These are phyloP conservation scores for Aix galericulata DNA, from an alignment of 2,113 vertebrate genomes.

Conservation along the genomic window DNA sequence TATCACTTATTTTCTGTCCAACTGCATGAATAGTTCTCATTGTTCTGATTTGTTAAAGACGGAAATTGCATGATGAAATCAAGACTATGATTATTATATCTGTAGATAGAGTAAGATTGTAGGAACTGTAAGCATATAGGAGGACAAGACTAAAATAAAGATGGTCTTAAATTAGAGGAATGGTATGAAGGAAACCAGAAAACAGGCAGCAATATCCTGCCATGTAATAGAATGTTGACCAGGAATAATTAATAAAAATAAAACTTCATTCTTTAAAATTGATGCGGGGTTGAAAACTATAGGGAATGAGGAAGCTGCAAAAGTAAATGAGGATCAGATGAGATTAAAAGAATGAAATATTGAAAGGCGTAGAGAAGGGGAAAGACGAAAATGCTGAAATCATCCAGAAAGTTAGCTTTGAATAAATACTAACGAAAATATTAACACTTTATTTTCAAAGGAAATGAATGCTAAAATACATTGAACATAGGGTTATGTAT, in stretches of 20 bases:
- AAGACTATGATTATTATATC: not conserved
- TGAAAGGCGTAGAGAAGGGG: not conserved
- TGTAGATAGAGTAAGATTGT: not conserved
- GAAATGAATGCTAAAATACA: not conserved
- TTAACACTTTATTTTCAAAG: not conserved
- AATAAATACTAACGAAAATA: not conserved
- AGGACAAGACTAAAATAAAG: not conserved
- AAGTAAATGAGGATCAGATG: not conserved
- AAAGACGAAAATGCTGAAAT: not conserved
- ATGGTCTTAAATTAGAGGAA: not conserved
- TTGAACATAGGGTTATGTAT: not conserved
- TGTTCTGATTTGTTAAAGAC: not conserved
- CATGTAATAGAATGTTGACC: not conserved
- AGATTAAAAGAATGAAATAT: not conserved
- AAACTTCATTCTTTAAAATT: not conserved
- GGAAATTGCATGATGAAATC: not conserved
- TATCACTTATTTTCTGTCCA: not conserved
- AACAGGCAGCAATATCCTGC: not conserved
- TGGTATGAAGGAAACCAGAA: not conserved
- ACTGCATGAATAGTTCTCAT: not conserved
- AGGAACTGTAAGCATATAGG: not conserved
- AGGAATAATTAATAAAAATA: not conserved
- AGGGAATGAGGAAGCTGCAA: not conserved
- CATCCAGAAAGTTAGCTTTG: not conserved
- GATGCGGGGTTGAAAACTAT: not conserved